Base-by-base conservation (phyloP, 2,888 invertebrate genomes). In the Ypsolopha scabrella region DNA sequence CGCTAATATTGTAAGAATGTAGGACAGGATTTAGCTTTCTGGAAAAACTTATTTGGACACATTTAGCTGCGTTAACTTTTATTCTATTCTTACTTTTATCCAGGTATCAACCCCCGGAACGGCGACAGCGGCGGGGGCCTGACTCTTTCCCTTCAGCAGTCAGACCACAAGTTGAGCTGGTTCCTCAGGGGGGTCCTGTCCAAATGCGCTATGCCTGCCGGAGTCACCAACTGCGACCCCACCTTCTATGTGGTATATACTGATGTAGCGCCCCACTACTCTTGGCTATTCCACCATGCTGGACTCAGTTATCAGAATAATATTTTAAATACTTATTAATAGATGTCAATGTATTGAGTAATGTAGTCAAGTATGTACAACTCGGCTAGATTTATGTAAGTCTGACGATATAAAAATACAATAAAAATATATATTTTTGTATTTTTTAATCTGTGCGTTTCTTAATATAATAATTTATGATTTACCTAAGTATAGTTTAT, bases 111-210 rank as follows among this genome's bases (percentile, higher is more conserved):
- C 41, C 89, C 89, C 24, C 88, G 90, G 44, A 90, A 90, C 61
- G 90, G 91, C 0, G 90, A 90, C 60, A 90, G 90, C 55, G 90
- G 90, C 0, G 90, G 90, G 11, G 91, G 91, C 13, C 70, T 91
- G 1, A 74, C 86, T 0, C 68, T 89, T 41, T 75, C 77, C 24
- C 72, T 70, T 2, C 57, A 73, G 37, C 76, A 77, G 53, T 51
- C 63, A 2, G 82, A 82, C 53, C 74, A 79, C 60, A 75, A 67
- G 60, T 63, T 80, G 39, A 80, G 74, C 56, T 83, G 79, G 80
- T 71, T 76, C 53, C 64, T 85, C 0, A 67, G 81, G n/a, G 85
- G 83, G 0, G 71, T 82, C 0, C 65, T 85, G 1, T 85, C 83
- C 6, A 81, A 80, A 55, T 83, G 83, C 50, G 80, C 75, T 0